phyloP scores from a whole-genome alignment of 2,113 vertebrate genomes.

The Lota lota region DNA sequence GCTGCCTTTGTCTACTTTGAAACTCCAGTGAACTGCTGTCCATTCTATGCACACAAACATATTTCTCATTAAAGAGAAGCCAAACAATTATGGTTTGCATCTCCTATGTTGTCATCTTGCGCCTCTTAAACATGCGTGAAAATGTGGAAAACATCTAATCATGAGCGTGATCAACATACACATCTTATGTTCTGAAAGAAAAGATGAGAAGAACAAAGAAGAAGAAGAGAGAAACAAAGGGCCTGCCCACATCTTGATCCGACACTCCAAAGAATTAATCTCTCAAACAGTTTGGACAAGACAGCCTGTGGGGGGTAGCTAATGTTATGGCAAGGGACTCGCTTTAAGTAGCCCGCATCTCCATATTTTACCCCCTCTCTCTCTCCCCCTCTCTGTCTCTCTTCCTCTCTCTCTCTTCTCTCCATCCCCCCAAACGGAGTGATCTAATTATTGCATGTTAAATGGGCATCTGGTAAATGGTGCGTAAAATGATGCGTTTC shows the following conservation, averaged over 20 bases:
- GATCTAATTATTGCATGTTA: slow-evolving; percentile 83
- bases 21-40: no score
- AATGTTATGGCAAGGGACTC: slow-evolving; percentile 72
- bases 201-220: slow-evolving; percentile 23
- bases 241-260: slow-evolving; percentile 36
- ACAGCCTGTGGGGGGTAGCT: slow-evolving; percentile 63
- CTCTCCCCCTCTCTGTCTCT: not conserved
- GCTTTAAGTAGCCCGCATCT: slow-evolving; percentile 62
- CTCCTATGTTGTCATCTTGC: no score
- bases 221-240: slow-evolving; percentile 39
- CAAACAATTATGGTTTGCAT: no score
- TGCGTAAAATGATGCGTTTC: slow-evolving; percentile 79
- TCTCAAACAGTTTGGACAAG: slow-evolving; percentile 74
- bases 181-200: not conserved
- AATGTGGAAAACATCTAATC: no score
- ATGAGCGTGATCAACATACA: no score
- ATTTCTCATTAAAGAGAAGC: no score
- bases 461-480: slow-evolving; percentile 82
- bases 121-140: no score
- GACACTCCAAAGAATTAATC: slow-evolving; percentile 64
- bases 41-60: no score
- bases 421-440: slow-evolving; percentile 56
- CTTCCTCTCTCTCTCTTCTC: not conserved
- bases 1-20: no score
- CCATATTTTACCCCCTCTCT: slow-evolving; percentile 2